These are phyloP conservation scores for Platynereis dumerilii DNA, from an alignment of 2,888 invertebrate genomes.

Conservation along the genomic window DNA sequence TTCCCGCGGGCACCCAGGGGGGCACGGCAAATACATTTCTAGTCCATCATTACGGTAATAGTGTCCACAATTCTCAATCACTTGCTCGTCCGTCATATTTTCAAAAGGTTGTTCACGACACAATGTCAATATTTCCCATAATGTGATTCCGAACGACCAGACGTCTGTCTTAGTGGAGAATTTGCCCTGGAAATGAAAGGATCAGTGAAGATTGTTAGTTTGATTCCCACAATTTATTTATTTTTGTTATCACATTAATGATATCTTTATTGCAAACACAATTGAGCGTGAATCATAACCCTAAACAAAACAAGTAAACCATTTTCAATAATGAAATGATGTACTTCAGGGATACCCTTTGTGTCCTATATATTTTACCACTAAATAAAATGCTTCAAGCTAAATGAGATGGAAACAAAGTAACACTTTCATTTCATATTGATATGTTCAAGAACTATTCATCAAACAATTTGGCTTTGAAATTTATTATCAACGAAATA, in stretches of 20 bases:
- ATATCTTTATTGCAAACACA: not conserved
- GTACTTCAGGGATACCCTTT: too few relatives aligned
- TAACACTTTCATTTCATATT: too few relatives aligned
- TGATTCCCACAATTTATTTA: not conserved
- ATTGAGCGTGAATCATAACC: too few relatives aligned
- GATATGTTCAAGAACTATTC: too few relatives aligned
- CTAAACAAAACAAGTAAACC: too few relatives aligned
- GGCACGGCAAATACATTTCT: conserved; percentile 71
- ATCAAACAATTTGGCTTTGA: too few relatives aligned
- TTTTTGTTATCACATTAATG: not conserved
- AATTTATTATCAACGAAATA: too few relatives aligned
- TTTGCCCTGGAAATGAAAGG: conserved; percentile 72
- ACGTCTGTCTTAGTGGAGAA: conserved; percentile 88
- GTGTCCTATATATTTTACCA: too few relatives aligned
- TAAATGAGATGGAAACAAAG: too few relatives aligned
- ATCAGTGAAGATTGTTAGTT: not conserved
- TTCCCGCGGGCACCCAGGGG: conserved; percentile 81
- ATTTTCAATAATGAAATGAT: too few relatives aligned
- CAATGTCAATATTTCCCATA: conserved; percentile 84
- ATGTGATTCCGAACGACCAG: conserved; percentile 87
- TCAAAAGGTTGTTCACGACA: conserved; percentile 81
- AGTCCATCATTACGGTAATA: conserved; percentile 73
- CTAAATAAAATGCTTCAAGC: too few relatives aligned
- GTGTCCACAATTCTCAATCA: conserved; percentile 81
- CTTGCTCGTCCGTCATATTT: conserved; percentile 78